A percentile compares a stretch with the other conserved stretches of the same genome.
These are phyloP conservation scores for Andrena praecox DNA, from an alignment of 2,888 invertebrate genomes.

Conservation along the genomic window DNA sequence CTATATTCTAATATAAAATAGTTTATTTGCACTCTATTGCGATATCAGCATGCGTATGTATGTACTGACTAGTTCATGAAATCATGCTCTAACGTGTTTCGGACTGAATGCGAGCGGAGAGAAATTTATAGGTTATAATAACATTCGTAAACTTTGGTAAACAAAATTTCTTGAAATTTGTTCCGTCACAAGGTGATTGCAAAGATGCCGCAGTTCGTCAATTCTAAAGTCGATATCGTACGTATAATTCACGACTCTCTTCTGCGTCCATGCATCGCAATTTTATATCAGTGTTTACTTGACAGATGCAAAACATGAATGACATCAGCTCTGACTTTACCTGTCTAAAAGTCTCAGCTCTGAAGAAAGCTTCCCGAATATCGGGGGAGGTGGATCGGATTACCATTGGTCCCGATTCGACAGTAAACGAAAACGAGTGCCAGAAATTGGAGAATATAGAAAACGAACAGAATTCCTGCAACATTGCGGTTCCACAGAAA, in stretches of 20 bases:
- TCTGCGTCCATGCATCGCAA: neutral
- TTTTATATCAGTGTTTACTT: neutral
- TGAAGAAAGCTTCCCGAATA: conserved; percentile 87
- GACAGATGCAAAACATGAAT: conserved; percentile 63
- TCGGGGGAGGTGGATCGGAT: conserved; percentile 86
- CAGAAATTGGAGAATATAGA: conserved; percentile 71
- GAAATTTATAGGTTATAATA: conserved; percentile 49
- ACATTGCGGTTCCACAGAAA: conserved; percentile 76
- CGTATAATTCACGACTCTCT: conserved; percentile 36
- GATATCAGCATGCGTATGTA: neutral
- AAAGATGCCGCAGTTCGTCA: conserved; percentile 70
- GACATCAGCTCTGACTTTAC: conserved; percentile 84
- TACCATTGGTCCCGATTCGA: conserved; percentile 86
- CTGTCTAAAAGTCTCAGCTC: conserved; percentile 87
- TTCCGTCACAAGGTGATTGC: conserved; percentile 7
- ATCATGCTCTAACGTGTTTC: conserved; percentile 3
- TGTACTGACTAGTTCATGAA: conserved; percentile 1
- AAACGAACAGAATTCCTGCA: conserved; percentile 73
- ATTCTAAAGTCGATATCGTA: conserved; percentile 61
- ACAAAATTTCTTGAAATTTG: conserved; percentile 37
- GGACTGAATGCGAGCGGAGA: conserved; percentile 11
- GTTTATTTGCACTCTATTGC: neutral
- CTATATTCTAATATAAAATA: conserved; percentile 23
- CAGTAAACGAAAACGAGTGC: conserved; percentile 73
- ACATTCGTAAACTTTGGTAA: conserved; percentile 40